phyloP scores from a whole-genome alignment of 2,797 vertebrate species.

The Serranus cabrilla region DNA sequence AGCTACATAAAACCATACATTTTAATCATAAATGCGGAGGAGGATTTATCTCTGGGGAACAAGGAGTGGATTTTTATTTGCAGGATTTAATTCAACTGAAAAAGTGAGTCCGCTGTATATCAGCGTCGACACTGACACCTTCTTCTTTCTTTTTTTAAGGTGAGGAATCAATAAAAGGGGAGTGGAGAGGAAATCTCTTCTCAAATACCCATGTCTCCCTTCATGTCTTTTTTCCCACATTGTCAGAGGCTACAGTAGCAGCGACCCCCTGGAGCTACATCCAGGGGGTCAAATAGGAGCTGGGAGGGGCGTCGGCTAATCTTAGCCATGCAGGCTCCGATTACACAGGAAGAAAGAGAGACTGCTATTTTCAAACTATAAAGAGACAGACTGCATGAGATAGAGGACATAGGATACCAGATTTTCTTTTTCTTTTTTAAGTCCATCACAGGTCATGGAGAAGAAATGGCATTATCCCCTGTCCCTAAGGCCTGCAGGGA shows the following conservation, averaged over 20 bases:
- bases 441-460: not conserved
- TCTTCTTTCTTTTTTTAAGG: conserved; percentile 42
- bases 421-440: conserved; percentile 8
- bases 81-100: conserved; percentile 10
- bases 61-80: conserved; percentile 5
- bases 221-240: conserved; percentile 23
- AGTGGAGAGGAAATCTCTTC: conserved; percentile 35
- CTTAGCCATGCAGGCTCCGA: conserved; percentile 64
- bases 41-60: conserved; percentile 8
- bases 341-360: conserved; percentile 50
- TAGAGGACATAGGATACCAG: not conserved
- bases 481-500: not conserved
- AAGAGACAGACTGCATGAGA: conserved; percentile 14
- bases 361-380: conserved; percentile 30
- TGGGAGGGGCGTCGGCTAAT: conserved; percentile 51
- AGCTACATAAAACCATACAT: conserved; percentile 26
- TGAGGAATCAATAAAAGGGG: conserved; percentile 42
- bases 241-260: conserved; percentile 45
- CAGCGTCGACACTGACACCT: not conserved
- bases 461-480: not conserved
- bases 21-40: conserved; percentile 21
- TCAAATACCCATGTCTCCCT: not conserved
- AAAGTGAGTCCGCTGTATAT: conserved; percentile 18
- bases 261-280: conserved; percentile 35
- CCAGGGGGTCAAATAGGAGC: conserved; percentile 55